phyloP scores from a whole-genome alignment of 2,113 vertebrate species.

The Petromus typicus region DNA sequence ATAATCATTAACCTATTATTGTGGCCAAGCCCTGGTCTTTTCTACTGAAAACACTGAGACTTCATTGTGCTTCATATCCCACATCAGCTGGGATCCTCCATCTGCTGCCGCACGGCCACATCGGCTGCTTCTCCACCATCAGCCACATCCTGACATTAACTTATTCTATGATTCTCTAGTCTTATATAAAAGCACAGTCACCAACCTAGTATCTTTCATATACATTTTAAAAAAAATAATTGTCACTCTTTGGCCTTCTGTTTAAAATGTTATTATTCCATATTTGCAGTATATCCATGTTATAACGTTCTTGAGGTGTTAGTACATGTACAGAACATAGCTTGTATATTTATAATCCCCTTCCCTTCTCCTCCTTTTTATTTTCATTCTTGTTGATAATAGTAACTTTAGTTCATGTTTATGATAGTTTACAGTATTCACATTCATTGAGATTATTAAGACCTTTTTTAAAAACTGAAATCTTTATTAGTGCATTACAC shows the following conservation, averaged over 20 bases:
- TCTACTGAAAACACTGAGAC: background rate
- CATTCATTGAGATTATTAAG: background rate
- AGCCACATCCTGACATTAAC: background rate
- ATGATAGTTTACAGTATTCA: background rate
- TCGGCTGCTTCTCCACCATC: too few relatives aligned
- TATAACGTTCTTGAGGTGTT: background rate
- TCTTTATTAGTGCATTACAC: too few relatives aligned
- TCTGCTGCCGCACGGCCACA: accelerated
- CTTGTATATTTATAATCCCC: background rate
- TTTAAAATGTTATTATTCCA: background rate
- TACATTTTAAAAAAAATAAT: background rate
- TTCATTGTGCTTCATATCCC: background rate
- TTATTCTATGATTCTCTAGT: background rate
- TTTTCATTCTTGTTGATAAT: background rate
- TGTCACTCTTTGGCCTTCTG: background rate
- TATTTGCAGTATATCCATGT: background rate
- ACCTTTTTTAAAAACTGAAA: too few relatives aligned
- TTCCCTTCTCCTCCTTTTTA: background rate
- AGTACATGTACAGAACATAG: background rate
- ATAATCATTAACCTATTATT: background rate
- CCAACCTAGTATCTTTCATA: background rate
- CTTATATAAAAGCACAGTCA: background rate
- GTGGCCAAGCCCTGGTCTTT: background rate
- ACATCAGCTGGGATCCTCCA: background rate
- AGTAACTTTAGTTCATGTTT: background rate